Base-by-base conservation (phyloP, 1,140 invertebrate species). In the Aricia agestis region DNA sequence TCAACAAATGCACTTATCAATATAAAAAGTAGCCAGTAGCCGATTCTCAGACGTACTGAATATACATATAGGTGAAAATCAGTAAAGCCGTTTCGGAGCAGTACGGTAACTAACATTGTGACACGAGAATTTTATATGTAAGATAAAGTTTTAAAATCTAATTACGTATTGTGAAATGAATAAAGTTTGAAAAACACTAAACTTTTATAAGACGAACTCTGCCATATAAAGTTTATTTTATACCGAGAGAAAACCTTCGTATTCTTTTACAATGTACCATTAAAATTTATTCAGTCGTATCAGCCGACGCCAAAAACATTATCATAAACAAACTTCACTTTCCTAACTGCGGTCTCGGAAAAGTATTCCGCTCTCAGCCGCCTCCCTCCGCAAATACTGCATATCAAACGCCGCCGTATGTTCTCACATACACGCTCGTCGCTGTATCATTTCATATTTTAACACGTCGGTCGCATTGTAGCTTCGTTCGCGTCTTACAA, bases 261-360 rank as follows among this genome's bases (percentile, higher is more conserved):
- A 63, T 63, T 63, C 59, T 63, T 63, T 75, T 75, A 74, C 71
- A 75, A 72, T 68, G 69, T 42, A 66, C 69, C 75, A 77, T 75
- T 77, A 79, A 79, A 75, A 73, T 78, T 76, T 78, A 76, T 76
- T 74, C 68, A 57, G 72, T 72, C 75, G 67, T 76, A 70, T 70
- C 68, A 69, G 73, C 67, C 75, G 76, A 71, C 66, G 76, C 70
- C 41, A 69, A 72, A 75, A 72, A 77, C 74, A 78, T 78, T 78
- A 80, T 73, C 77, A 77, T 80, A 80, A 80, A 80, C 75, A 80
- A 78, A 80, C 72, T 76, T 79, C 74, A 74, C 75, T 78, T 78
- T 75, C 71, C 66, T 74, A 76, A 76, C 69, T 65, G 41, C 42
- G 69, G 41, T 18, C 31, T 42, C 68, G 19, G 72, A 71, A 74